Conservation (phyloP, 2,888 invertebrate genomes). For the Desoria tigrina region DNA sequence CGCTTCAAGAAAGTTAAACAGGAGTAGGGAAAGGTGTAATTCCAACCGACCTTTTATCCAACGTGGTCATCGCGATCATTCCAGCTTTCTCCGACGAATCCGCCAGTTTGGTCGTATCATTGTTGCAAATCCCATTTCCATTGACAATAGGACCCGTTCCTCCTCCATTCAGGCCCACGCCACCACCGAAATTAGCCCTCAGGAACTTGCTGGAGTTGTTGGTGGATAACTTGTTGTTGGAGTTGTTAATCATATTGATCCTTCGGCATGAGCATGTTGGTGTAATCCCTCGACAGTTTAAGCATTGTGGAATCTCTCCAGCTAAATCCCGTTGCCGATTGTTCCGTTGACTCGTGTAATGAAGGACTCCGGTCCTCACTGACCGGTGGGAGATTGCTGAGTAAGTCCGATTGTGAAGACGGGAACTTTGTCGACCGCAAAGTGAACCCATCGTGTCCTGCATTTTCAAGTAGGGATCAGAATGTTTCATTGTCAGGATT, state of each 20-base stretch:
- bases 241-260: slow-evolving; percentile 16
- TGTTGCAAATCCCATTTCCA: too few relatives aligned
- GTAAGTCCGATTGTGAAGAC: slow-evolving; percentile 44
- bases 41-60: slow-evolving; percentile 11
- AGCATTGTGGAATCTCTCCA: slow-evolving; percentile 23
- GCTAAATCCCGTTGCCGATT: background rate
- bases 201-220: slow-evolving; percentile 17
- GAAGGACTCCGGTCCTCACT: slow-evolving; percentile 17
- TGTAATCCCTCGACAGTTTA: slow-evolving; percentile 44
- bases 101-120: background rate
- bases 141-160: background rate
- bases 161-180: background rate
- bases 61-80: background rate
- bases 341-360: slow-evolving; percentile 1
- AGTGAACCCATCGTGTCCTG: slow-evolving; percentile 47
- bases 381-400: slow-evolving; percentile 46
- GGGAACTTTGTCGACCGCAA: slow-evolving; percentile 36
- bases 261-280: slow-evolving; percentile 45
- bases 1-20: background rate
- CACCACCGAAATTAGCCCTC: background rate
- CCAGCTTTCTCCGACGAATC: background rate
- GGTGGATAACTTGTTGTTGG: slow-evolving; percentile 30
- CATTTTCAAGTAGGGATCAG: background rate
- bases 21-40: slow-evolving; percentile 9
- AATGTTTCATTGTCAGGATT: background rate